Evolutionary conservation across 2,797 vertebrate species (phyloP), one percentile per base, ranked within the genome.

Genomic region (Silurus lanzhouensis): DNA sequence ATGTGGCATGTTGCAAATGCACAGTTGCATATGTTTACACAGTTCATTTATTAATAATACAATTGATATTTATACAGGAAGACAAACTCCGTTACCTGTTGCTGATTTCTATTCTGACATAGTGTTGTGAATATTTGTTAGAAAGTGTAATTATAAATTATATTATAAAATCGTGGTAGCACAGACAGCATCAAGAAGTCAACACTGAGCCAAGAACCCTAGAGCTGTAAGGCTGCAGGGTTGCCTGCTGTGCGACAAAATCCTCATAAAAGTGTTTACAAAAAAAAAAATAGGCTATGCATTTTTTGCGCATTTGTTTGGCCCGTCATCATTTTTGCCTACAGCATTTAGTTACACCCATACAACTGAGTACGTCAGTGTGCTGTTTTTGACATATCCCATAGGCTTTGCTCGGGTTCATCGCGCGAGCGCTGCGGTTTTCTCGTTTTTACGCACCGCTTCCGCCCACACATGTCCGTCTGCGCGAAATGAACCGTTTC

Each of bases 401-500:
- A 63, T 46, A 61, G 76, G 19, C 58, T 44, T 13, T 63, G 31
- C 58, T n/a, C 55, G 75, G 27, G 20, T 46, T 79, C 58, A 1
- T n/a, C 20, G 20, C 38, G 52, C 15, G 72, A 75, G 72, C 74
- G 72, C 48, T 17, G 58, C 58, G 10, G 31, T 63, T 79, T 38
- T 38, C 12, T 63, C 60, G 63, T 13, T 17, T 12, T 79, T 61
- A 60, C 74, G 74, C 74, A 76, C 14, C 12, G 52, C 46, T 52
- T 46, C 55, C 68, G 27, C 77, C 64, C 71, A 75, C 71, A 25
- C n/a, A 52, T 48, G 31, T 68, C 61, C 55, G 4, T 27, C 60
- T 12, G 48, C 20, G 13, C 67, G 25, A 44, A 60, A 84, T 67
- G 68, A 75, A 70, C 44, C 57, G 52, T 81, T 83, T 83, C 81